These are phyloP conservation scores for Tetrapedia diversipes DNA, from an alignment of 2,888 invertebrate genomes.

Conservation along the genomic window DNA sequence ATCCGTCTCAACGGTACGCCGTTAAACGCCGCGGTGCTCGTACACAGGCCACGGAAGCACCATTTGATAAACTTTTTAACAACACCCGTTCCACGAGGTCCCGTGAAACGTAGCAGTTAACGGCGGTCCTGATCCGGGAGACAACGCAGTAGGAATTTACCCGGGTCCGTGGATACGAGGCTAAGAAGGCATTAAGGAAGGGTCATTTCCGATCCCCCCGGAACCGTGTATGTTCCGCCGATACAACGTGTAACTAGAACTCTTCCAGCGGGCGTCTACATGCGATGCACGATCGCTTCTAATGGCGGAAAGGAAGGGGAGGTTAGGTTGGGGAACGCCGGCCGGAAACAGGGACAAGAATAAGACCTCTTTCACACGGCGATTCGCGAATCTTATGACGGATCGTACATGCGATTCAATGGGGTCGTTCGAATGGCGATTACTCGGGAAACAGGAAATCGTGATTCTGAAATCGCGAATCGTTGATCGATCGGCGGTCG, in stretches of 20 bases:
- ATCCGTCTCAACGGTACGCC: too few species aligned
- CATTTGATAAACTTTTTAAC: constrained; percentile 10
- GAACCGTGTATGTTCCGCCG: constrained; percentile 27
- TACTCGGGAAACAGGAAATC: too few species aligned
- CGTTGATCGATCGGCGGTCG: too few species aligned
- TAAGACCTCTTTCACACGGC: too few species aligned
- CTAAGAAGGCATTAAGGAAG: constrained; percentile 31
- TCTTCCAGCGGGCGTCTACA: constrained; percentile 49
- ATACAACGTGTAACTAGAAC: constrained; percentile 34
- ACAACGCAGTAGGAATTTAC: constrained; percentile 41
- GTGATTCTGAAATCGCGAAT: too few species aligned
- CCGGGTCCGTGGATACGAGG: constrained; percentile 6
- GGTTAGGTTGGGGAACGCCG: constrained; percentile 41
- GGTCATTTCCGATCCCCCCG: constrained; percentile 31
- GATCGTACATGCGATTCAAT: too few species aligned
- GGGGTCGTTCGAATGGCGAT: too few species aligned
- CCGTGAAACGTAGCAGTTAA: constrained; percentile 18
- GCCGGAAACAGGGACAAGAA: constrained; percentile 36
- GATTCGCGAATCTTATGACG: too few species aligned
- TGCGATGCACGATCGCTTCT: constrained; percentile 64
- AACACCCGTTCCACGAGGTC: not conserved
- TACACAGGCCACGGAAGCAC: constrained; percentile 12
- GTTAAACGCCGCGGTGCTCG: not conserved
- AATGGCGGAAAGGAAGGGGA: constrained; percentile 41
- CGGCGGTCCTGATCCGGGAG: not conserved